A percentile compares a stretch with the other conserved stretches of the same genome.
phyloP scores from a whole-genome alignment of 2,797 vertebrate genomes.

The Alosa sapidissima region DNA sequence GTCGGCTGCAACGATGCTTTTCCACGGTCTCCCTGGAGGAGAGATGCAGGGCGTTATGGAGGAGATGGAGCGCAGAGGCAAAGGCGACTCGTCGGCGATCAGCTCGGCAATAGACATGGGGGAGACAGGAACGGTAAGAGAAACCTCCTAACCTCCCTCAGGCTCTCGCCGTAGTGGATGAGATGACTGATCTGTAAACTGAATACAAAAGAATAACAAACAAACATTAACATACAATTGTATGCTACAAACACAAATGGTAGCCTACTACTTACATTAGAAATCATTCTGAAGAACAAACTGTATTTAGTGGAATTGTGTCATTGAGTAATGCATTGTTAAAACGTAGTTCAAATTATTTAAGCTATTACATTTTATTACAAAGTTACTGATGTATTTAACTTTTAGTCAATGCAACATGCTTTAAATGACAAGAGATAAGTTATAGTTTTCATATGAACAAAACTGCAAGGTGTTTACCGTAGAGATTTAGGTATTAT shows the following conservation, averaged over 20 bases:
- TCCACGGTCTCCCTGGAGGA: conserved; percentile 95
- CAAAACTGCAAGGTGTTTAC: neutral
- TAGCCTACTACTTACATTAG: neutral
- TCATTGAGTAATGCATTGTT: neutral
- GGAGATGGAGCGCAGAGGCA: conserved; percentile 94
- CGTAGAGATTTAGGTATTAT: neutral
- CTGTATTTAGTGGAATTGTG: neutral
- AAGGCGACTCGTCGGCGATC: conserved; percentile 93
- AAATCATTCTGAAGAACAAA: neutral
- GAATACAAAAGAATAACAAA: neutral
- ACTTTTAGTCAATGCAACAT: neutral
- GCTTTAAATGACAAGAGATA: neutral
- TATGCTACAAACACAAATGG: neutral
- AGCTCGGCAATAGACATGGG: conserved; percentile 98
- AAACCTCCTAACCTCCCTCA: conserved; percentile 41
- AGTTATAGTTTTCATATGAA: neutral
- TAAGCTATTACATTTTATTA: neutral
- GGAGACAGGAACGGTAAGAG: conserved; percentile 94
- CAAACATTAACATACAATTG: neutral
- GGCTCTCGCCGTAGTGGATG: conserved; percentile 20
- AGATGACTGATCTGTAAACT: neutral
- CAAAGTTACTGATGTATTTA: neutral
- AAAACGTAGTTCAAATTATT: neutral
- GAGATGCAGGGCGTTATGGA: conserved; percentile 98
- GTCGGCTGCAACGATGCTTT: conserved; percentile 91